Conservation (phyloP, 2,888 invertebrate species). For the Plutella xylostella region DNA sequence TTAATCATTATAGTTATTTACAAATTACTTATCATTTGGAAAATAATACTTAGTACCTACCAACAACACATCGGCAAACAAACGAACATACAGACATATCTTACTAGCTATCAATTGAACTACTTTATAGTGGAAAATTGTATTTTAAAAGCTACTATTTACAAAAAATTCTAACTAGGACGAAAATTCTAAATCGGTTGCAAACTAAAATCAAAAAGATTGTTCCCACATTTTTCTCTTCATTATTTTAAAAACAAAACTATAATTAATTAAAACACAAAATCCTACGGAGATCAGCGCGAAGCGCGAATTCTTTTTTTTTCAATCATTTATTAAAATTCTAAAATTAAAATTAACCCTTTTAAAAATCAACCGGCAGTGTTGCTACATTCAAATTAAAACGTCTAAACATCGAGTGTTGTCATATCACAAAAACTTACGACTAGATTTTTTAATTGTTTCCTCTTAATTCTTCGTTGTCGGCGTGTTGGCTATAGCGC, state of each 20-base stretch:
- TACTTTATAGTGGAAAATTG: neutral
- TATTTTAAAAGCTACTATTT: conserved; percentile 8
- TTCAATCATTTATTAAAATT: neutral
- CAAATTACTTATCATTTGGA: neutral
- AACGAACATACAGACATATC: neutral
- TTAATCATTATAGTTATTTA: neutral
- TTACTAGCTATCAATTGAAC: neutral
- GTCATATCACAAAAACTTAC: conserved; percentile 15
- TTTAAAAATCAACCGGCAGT: neutral
- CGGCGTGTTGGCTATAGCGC: conserved; percentile 34
- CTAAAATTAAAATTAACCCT: neutral
- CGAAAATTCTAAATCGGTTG: conserved; percentile 16
- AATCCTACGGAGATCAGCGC: conserved; percentile 1
- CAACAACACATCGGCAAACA: neutral
- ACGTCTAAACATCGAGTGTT: conserved; percentile 6
- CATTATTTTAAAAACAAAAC: neutral
- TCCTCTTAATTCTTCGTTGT: conserved; percentile 50
- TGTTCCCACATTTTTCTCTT: conserved; percentile 23
- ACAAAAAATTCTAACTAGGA: conserved; percentile 2
- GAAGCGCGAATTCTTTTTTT: neutral
- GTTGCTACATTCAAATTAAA: conserved; percentile 1
- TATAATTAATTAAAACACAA: neutral
- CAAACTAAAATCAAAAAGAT: conserved; percentile 13
- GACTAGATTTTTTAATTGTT: conserved; percentile 4
- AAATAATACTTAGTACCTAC: neutral